phyloP scores from a whole-genome alignment of 2,797 vertebrate genomes.

The Myotis daubentonii region DNA sequence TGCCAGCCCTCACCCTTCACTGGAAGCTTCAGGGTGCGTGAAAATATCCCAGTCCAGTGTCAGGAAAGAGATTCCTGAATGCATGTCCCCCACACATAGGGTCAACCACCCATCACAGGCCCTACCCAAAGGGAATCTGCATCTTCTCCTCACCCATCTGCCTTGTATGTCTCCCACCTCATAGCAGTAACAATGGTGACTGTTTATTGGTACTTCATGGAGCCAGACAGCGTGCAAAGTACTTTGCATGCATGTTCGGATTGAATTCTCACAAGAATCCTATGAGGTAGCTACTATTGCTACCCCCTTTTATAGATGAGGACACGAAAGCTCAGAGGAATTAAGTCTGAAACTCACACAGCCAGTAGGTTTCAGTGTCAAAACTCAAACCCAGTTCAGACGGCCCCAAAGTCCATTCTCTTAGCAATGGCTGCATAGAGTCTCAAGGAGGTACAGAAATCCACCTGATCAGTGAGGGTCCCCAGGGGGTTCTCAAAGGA shows the following conservation, averaged over 20 bases:
- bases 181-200: no score
- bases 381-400: neutral
- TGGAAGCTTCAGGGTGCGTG: neutral
- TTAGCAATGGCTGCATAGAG: neutral
- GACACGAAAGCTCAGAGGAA: conserved; percentile 13
- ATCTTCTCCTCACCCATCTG: neutral
- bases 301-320: neutral
- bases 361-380: neutral
- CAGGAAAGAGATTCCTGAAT: neutral
- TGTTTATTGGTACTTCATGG: neutral
- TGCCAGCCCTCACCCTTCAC: neutral
- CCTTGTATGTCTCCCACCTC: neutral
- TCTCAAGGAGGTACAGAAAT: neutral
- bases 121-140: neutral
- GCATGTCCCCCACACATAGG: accelerated
- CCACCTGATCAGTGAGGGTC: neutral
- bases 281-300: neutral
- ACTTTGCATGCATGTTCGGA: neutral
- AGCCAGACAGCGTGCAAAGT: neutral
- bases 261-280: neutral
- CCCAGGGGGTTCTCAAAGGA: neutral
- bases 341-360: neutral
- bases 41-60: accelerated
- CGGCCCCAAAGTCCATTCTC: neutral
- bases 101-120: neutral